phyloP scores from a whole-genome alignment of 2,113 vertebrate species.

The Bubo blakistoni region DNA sequence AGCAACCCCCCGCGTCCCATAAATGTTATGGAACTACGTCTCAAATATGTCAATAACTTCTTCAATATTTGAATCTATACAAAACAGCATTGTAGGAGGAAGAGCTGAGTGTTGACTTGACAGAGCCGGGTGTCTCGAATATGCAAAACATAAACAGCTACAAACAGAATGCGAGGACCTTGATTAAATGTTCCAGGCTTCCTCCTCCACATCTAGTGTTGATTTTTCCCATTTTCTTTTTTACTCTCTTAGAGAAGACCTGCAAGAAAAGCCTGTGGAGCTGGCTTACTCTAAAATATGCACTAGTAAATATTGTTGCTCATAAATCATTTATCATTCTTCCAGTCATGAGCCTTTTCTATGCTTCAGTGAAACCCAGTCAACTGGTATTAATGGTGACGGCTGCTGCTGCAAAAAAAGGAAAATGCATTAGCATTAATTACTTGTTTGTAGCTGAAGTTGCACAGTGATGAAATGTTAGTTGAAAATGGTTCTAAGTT shows the following conservation, averaged over 20 bases:
- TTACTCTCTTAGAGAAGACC: slow-evolving; percentile 10
- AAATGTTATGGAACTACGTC: background rate
- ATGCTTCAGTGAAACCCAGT: slow-evolving; percentile 58
- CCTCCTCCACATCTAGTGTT: slow-evolving; percentile 3
- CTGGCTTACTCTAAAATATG: slow-evolving; percentile 17
- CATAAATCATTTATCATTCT: slow-evolving; percentile 66
- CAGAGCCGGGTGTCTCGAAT: background rate
- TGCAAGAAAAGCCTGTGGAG: slow-evolving; percentile 32
- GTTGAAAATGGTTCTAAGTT: slow-evolving; percentile 35
- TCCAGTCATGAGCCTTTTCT: slow-evolving; percentile 57
- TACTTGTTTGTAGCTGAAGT: slow-evolving; percentile 60
- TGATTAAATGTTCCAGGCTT: slow-evolving; percentile 38
- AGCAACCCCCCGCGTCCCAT: background rate
- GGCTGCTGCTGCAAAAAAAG: slow-evolving; percentile 19
- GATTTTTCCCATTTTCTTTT: slow-evolving; percentile 25
- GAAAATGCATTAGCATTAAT: slow-evolving; percentile 56
- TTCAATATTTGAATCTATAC: background rate
- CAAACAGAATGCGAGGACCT: slow-evolving; percentile 13
- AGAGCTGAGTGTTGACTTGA: slow-evolving; percentile 10
- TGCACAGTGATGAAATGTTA: slow-evolving; percentile 25
- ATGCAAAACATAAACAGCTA: slow-evolving; percentile 12
- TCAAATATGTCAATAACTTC: background rate
- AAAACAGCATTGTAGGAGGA: background rate
- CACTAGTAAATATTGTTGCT: slow-evolving; percentile 56
- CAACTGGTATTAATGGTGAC: slow-evolving; percentile 60